A percentile compares a stretch with the other conserved stretches of the same genome.
Evolutionary conservation across 2,797 vertebrate genomes (phyloP).

Genomic region (Acanthiza pusilla): DNA sequence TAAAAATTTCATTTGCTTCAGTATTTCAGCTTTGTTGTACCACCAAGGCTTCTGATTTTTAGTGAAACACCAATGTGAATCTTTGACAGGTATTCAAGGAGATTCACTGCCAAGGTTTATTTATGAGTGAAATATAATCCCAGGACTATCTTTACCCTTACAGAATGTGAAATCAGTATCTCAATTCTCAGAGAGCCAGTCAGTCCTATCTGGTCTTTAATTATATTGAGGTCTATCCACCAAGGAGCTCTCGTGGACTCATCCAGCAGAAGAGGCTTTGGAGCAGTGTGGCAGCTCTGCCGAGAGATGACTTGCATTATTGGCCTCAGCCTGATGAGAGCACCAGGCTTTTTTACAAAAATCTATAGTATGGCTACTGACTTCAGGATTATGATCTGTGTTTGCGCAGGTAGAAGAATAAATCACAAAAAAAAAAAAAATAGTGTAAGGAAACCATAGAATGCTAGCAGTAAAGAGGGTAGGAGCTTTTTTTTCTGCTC

Average conservation of each 20-base stretch:
- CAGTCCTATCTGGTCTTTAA: slow-evolving; percentile 1
- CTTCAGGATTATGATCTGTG: neutral
- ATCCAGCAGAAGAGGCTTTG: neutral
- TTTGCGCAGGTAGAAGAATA: neutral
- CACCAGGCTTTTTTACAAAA: neutral
- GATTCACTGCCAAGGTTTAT: slow-evolving; percentile 16
- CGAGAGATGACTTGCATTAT: neutral
- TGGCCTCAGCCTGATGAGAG: neutral
- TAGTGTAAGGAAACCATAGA: neutral
- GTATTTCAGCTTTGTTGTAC: neutral
- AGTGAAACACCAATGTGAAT: neutral
- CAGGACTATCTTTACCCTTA: slow-evolving; percentile 18
- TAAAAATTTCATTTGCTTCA: neutral
- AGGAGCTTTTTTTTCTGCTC: neutral
- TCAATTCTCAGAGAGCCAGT: neutral
- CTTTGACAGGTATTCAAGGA: neutral
- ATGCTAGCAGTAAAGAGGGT: neutral
- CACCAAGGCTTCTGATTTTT: neutral
- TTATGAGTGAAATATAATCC: slow-evolving; percentile 48
- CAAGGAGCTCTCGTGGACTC: neutral
- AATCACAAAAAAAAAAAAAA: neutral
- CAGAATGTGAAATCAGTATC: slow-evolving; percentile 2
- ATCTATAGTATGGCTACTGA: neutral
- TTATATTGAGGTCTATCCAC: too few species aligned
- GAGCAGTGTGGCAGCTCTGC: neutral